Evolutionary conservation across 1,140 invertebrate genomes (phyloP).

Genomic region (Amyelois transitella): DNA sequence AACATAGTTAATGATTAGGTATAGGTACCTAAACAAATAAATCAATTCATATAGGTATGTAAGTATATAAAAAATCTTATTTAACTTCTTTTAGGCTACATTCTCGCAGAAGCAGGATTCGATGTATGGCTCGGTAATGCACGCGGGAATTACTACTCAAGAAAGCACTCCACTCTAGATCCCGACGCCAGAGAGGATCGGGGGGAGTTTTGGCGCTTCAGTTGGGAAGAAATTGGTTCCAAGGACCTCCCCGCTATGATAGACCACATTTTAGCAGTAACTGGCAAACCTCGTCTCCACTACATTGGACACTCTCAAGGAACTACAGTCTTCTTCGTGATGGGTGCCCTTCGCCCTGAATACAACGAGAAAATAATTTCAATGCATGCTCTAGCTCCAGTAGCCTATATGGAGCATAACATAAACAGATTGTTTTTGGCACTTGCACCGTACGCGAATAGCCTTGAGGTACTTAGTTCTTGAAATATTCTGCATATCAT

Average conservation of each 20-base stretch:
- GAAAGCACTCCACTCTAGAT: not conserved
- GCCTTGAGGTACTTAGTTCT: not conserved
- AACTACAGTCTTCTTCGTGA: not conserved
- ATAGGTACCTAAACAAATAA: too few species aligned
- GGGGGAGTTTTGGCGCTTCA: not conserved
- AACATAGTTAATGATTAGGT: too few species aligned
- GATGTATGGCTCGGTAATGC: constrained; percentile 4
- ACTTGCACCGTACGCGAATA: not conserved
- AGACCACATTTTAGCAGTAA: not conserved
- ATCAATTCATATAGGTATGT: not conserved
- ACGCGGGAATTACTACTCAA: constrained; percentile 1
- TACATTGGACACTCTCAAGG: not conserved
- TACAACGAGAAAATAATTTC: constrained; percentile 1
- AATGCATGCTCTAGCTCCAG: not conserved
- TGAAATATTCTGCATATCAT: not conserved
- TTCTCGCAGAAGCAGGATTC: not conserved
- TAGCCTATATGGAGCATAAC: constrained; percentile 2
- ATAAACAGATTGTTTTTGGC: not conserved
- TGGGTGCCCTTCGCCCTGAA: not conserved
- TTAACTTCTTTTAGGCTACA: not conserved
- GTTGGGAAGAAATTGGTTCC: not conserved
- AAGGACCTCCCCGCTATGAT: not conserved
- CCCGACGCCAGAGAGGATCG: not conserved
- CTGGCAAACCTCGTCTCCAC: not conserved
- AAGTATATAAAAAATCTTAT: not conserved